Base-by-base conservation (phyloP, 2,113 vertebrate species). In the Ranitomeya imitator region DNA sequence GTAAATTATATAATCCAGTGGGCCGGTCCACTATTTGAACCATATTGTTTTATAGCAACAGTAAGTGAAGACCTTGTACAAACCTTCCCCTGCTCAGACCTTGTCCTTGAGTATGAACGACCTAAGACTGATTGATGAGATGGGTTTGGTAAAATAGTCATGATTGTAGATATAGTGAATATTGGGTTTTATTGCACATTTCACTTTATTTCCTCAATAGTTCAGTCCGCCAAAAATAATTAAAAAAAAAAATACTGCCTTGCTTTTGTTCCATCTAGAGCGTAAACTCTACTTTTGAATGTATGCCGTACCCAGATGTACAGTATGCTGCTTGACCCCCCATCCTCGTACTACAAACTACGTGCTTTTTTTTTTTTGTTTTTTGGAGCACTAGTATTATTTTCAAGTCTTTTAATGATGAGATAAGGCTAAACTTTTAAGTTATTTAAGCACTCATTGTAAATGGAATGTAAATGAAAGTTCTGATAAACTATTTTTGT, bases 381-480 rank as follows among this genome's bases (percentile, higher is more conserved):
- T 78, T 88, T 85, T 91, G 37, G 89, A 12, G 73, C 90, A 79
- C 86, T 90, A 76, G 86, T 89, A 82, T 65, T 8, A 67, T 89
- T 8, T 74, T 87, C 93, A 90, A 90, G 90, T 92, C 57, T 91
- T 94, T 93, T 93, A 92, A 92, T 92, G 92, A 92, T 93, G 87
- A 89, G 92, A 92, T 93, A 93, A 92, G 88, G 91, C 92, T 91
- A 92, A 91, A 93, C 89, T 45, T 90, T 95, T 96, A 95, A 95
- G 93, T 95, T 96, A 96, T 95, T 96, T 94, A 93, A 93, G 83
- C 91, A 92, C 92, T 93, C 91, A 94, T 94, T 96, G 95, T 99
- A 98, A 96, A 99, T 99, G 97, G 94, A 91, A 96, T 98, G 97
- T 98, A 98, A 99, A 98, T 97, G 96, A 97, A 95, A 95, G 95